Percentiles rank a stretch among this genome's conserved stretches.
These are phyloP conservation scores for Cylloceria caligata DNA, from an alignment of 2,888 invertebrate species.

Conservation along the genomic window DNA sequence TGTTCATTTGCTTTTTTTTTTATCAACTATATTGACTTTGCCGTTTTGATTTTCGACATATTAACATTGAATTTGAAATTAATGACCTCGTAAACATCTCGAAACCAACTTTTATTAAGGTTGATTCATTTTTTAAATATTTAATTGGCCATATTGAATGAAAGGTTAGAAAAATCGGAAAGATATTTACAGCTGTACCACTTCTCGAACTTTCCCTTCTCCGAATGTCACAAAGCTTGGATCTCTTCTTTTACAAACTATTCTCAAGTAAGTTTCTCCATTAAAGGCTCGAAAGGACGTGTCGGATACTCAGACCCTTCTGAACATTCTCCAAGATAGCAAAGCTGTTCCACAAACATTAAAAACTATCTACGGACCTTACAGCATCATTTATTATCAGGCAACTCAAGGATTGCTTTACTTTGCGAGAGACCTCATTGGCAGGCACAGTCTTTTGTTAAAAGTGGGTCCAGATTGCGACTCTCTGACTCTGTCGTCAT, in stretches of 20 bases:
- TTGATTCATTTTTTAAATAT: too few relatives aligned
- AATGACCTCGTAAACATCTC: too few relatives aligned
- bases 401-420: constrained; percentile 87
- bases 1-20: too few relatives aligned
- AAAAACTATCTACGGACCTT: constrained; percentile 91
- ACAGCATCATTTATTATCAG: constrained; percentile 92
- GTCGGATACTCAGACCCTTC: constrained; percentile 74
- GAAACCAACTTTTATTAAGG: too few relatives aligned
- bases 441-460: constrained; percentile 93
- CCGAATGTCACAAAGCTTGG: not conserved
- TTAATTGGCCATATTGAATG: too few relatives aligned
- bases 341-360: constrained; percentile 85
- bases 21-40: too few relatives aligned
- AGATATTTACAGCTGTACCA: too few relatives aligned
- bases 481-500: constrained; percentile 75
- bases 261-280: not conserved
- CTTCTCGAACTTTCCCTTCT: not conserved
- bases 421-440: constrained; percentile 94
- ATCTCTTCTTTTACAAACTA: not conserved
- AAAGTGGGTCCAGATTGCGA: constrained; percentile 82
- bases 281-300: constrained; percentile 58
- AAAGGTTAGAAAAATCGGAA: too few relatives aligned
- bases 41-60: too few relatives aligned
- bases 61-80: too few relatives aligned
- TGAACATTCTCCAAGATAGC: constrained; percentile 71